Conservation (phyloP, 2,797 vertebrate species). For the Emydoidea blandingii region DNA sequence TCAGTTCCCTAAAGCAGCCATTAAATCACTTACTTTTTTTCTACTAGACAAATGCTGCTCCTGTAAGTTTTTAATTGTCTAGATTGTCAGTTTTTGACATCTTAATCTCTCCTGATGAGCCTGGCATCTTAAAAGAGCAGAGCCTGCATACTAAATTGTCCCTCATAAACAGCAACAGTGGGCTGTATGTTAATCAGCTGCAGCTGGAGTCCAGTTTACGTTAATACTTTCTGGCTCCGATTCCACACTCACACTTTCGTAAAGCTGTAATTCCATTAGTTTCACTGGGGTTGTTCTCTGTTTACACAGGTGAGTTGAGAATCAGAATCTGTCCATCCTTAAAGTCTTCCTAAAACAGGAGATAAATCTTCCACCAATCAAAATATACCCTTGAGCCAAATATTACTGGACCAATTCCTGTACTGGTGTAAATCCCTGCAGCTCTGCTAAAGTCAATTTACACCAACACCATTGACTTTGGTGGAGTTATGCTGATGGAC, state of each 20-base stretch:
- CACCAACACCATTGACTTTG: not conserved
- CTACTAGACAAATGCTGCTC: conserved; percentile 1
- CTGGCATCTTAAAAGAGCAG: not conserved
- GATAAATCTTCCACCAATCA: not conserved
- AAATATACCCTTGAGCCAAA: not conserved
- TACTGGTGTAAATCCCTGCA: not conserved
- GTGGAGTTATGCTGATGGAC: not conserved
- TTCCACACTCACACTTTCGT: not conserved
- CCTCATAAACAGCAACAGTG: not conserved
- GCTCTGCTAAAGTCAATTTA: not conserved
- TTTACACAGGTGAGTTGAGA: not conserved
- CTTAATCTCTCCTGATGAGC: conserved; percentile 14
- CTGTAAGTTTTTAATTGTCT: conserved; percentile 41
- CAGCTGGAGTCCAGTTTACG: not conserved
- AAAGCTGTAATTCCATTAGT: not conserved
- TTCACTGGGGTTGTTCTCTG: not conserved
- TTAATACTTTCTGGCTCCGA: not conserved
- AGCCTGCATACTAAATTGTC: conserved; percentile 15
- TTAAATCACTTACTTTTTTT: conserved; percentile 36
- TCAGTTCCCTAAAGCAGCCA: conserved; percentile 31
- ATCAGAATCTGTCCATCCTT: not conserved
- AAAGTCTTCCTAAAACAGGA: not conserved
- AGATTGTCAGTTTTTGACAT: conserved; percentile 46
- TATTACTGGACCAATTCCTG: not conserved
- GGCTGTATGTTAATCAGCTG: not conserved